phyloP scores from a whole-genome alignment of 2,797 vertebrate species.

The Octomys mimax region DNA sequence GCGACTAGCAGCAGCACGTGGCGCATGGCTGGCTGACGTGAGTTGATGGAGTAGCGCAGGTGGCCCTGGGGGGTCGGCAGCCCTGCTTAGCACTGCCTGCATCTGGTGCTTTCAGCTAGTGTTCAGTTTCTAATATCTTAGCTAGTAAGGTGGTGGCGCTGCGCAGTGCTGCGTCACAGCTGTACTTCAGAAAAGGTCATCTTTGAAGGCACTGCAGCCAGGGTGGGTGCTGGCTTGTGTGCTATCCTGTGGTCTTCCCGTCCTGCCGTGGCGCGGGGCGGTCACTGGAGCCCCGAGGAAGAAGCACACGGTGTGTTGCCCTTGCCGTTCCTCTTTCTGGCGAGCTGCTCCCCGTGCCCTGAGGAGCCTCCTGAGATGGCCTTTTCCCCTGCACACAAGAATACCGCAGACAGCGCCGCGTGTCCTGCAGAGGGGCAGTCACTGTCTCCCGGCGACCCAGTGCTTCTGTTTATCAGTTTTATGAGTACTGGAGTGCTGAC shows the following conservation, averaged over 20 bases:
- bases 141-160: background rate
- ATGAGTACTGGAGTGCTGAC: background rate
- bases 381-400: background rate
- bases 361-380: background rate
- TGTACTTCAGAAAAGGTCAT: background rate
- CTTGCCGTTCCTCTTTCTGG: background rate
- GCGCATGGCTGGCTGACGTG: background rate
- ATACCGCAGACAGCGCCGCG: background rate
- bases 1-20: background rate
- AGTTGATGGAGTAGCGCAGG: background rate
- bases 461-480: background rate
- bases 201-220: background rate
- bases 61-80: background rate
- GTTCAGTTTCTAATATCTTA: background rate
- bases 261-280: background rate
- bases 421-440: background rate
- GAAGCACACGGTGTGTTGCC: background rate
- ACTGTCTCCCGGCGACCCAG: background rate
- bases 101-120: background rate
- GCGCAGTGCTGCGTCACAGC: background rate
- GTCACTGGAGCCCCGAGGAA: background rate
- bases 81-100: background rate
- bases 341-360: background rate
- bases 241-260: background rate
- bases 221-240: background rate